Percentiles rank a stretch among this genome's conserved stretches.
These are phyloP conservation scores for Anniella stebbinsi DNA, from an alignment of 2,797 vertebrate species.

Conservation along the genomic window DNA sequence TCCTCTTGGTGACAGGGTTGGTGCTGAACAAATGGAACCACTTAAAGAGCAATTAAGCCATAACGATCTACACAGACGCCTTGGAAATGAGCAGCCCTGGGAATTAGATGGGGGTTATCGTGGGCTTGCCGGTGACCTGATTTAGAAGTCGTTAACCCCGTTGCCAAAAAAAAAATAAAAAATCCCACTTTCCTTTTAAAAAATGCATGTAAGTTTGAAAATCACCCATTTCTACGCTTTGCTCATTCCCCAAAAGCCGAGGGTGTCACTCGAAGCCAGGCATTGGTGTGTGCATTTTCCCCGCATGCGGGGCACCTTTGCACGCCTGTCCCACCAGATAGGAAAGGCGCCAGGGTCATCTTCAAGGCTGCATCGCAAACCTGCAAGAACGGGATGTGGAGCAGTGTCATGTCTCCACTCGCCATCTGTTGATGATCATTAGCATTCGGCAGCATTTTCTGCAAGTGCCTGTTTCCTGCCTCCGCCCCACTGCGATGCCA, in stretches of 20 bases:
- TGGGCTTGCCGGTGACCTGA: neutral
- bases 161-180: no score
- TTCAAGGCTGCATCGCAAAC: neutral
- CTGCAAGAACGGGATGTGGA: neutral
- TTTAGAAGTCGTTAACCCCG: conserved; percentile 59
- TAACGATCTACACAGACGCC: conserved; percentile 70
- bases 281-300: no score
- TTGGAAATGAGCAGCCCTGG: conserved; percentile 51
- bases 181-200: neutral
- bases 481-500: neutral
- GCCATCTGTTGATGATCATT: neutral
- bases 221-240: fast-evolving
- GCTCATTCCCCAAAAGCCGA: no score
- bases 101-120: conserved; percentile 27
- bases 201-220: neutral
- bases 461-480: neutral
- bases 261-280: neutral
- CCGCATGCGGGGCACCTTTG: no score
- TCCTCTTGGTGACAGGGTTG: conserved; percentile 50
- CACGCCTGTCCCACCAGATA: no score
- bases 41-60: conserved; percentile 77
- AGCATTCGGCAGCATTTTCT: neutral
- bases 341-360: no score
- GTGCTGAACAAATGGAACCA: conserved; percentile 72
- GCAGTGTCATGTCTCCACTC: neutral